phyloP scores from a whole-genome alignment of 1,140 invertebrate genomes.

The Microplitis mediator region DNA sequence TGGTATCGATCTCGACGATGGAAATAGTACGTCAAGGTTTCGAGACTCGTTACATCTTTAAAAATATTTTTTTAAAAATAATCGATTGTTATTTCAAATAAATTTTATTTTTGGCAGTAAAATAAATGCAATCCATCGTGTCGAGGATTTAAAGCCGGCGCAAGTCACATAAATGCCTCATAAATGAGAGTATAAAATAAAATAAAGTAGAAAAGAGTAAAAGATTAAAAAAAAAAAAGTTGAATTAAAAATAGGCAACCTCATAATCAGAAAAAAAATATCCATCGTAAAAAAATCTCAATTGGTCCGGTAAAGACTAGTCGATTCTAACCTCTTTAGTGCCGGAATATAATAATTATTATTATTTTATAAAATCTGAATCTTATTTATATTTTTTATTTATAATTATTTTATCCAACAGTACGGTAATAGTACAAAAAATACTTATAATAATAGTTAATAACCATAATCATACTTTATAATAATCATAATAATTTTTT shows the following conservation, averaged over 20 bases:
- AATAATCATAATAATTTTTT: constrained; percentile 21
- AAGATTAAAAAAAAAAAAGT: too few relatives aligned
- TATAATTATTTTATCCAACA: constrained; percentile 15
- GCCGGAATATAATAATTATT: constrained; percentile 33
- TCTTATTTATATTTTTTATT: constrained; percentile 40
- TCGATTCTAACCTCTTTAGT: constrained; percentile 50
- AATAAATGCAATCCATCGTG: not conserved
- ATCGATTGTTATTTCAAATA: not conserved
- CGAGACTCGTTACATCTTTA: constrained; percentile 12
- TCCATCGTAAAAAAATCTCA: constrained; percentile 51
- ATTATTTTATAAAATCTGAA: constrained; percentile 32
- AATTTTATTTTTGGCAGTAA: not conserved
- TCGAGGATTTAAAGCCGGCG: not conserved
- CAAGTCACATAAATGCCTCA: not conserved
- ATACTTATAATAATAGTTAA: constrained; percentile 36
- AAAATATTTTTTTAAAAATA: too few relatives aligned
- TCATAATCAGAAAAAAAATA: constrained; percentile 42
- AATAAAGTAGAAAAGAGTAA: not conserved
- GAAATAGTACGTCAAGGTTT: constrained; percentile 25
- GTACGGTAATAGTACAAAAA: constrained; percentile 41
- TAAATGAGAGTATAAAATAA: constrained; percentile 20
- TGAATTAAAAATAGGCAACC: constrained; percentile 39
- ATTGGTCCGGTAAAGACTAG: constrained; percentile 60
- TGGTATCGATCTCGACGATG: constrained; percentile 26
- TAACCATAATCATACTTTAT: constrained; percentile 11